phyloP scores from a whole-genome alignment of 2,113 vertebrate genomes.

The Fulica atra region DNA sequence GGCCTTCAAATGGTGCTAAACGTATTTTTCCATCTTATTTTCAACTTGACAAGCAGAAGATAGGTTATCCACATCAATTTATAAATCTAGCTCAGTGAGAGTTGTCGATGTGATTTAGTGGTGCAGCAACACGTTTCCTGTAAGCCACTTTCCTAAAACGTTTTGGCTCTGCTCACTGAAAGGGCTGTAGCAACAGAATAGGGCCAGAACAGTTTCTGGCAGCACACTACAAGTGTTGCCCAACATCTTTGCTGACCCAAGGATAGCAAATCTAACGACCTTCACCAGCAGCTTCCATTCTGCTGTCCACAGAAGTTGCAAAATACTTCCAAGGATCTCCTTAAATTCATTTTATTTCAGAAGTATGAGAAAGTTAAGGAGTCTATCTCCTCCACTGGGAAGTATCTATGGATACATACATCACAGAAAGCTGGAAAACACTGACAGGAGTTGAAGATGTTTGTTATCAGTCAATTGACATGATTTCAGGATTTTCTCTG shows the following conservation, averaged over 20 bases:
- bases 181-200: not conserved
- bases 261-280: not conserved
- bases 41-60: not conserved
- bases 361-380: not conserved
- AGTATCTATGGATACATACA: slow-evolving; percentile 30
- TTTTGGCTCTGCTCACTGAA: not conserved
- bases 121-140: not conserved
- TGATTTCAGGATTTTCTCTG: not conserved
- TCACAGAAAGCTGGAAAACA: slow-evolving; percentile 10
- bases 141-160: not conserved
- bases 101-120: not conserved
- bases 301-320: not conserved
- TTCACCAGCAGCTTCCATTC: not conserved
- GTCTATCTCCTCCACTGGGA: slow-evolving; percentile 10
- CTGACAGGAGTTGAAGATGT: slow-evolving; percentile 15
- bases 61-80: not conserved
- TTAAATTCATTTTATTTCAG: not conserved
- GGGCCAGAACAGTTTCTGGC: not conserved
- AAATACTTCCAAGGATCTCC: not conserved
- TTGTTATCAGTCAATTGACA: slow-evolving; percentile 35
- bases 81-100: not conserved
- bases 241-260: not conserved
- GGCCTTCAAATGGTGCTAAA: not conserved
- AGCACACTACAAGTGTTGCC: not conserved
- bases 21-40: not conserved